Base-by-base conservation (phyloP, 2,797 vertebrate genomes). In the Eupleurogrammus muticus region DNA sequence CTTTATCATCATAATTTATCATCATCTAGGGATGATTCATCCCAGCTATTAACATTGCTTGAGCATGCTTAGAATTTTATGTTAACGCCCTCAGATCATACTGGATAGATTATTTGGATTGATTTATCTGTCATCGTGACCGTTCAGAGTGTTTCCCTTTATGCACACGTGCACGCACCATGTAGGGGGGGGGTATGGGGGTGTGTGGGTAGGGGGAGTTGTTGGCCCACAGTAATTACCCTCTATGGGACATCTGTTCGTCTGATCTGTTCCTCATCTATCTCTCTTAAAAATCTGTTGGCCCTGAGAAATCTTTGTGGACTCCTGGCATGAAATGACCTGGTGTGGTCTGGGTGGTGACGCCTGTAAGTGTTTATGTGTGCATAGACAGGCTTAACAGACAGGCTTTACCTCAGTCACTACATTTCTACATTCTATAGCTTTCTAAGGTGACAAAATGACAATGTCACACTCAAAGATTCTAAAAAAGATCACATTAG, bases 191-290 rank as follows among this genome's bases (percentile, higher is more conserved):
- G 46, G 46, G 40, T 55, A 57, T 62, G 59, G 70, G 63, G 49
- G 61, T n/a, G n/a, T n/a, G n/a, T n/a, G n/a, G n/a, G n/a, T n/a
- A n/a, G 70, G 63, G 49, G 61, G 61, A 82, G 67, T 24, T 56
- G 35, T 56, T 55, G n/a, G 49, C 63, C 21, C 23, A 20, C 35
- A 51, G 60, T 74, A 76, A 79, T 80, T 82, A 74, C 63, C 75
- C 75, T 80, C 70, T 60, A 54, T 21, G 40, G 70, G 69, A 73
- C 78, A 64, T 66, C 62, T 81, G 75, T 75, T 77, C 9, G 8
- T 69, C 71, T 73, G 74, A 83, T 81, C 75, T 79, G 67, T 60
- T 34, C 44, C 71, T 79, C 64, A 83, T 81, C 38, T 72, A 82
- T 82, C 82, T 66, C 73, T 66, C 61, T 81, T 75, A 75, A 70